Evolutionary conservation across 2,797 vertebrate genomes (phyloP).

Genomic region (Melanogrammus aeglefinus): DNA sequence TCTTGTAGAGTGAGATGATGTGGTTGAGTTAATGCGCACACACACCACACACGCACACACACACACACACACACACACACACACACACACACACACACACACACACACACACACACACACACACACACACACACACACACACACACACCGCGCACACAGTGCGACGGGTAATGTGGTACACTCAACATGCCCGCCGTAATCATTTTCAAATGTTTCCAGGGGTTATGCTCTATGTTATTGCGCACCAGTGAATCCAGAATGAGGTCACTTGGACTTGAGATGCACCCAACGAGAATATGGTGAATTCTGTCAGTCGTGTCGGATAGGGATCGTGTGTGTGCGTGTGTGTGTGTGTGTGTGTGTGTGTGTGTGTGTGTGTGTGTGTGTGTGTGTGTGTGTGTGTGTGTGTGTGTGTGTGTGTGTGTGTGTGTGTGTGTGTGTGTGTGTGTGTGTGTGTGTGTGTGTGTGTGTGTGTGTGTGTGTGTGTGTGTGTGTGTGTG

Average conservation of each 20-base stretch:
- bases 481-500: too few species aligned
- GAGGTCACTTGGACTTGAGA: neutral
- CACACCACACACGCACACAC: too few species aligned
- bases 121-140: neutral
- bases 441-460: too few species aligned
- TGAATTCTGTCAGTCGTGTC: neutral
- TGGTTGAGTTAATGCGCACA: neutral
- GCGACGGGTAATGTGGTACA: neutral
- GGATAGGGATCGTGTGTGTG: neutral
- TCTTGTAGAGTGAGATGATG: neutral
- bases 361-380: too few species aligned
- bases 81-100: neutral
- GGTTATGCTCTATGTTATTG: neutral
- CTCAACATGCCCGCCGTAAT: neutral
- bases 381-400: too few species aligned
- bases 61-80: neutral
- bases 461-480: too few species aligned
- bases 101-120: neutral
- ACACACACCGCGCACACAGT: neutral
- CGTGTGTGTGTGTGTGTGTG: neutral
- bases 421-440: too few species aligned
- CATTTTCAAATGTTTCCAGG: neutral
- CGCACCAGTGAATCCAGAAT: neutral
- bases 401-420: too few species aligned
- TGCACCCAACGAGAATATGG: neutral